Evolutionary conservation across 1,140 invertebrate species (phyloP).

Genomic region (Eurytemora carolleeae): DNA sequence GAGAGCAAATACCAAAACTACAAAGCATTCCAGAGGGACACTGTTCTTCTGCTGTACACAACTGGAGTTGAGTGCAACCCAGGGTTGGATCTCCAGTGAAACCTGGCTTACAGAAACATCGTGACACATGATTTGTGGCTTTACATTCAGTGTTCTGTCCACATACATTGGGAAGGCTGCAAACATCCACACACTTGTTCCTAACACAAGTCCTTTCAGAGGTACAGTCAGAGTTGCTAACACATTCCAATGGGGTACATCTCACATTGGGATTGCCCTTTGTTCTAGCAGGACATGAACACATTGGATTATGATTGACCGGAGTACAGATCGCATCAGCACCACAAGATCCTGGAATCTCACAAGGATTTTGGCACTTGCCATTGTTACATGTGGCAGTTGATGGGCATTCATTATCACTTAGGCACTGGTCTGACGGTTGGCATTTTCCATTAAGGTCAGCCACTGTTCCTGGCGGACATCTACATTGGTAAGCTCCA

Average conservation of each 20-base stretch:
- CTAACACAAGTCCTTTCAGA: conserved; percentile 48
- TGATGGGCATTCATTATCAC: conserved; percentile 52
- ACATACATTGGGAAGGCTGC: conserved; percentile 53
- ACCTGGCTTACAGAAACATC: conserved; percentile 37
- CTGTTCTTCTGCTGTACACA: background rate
- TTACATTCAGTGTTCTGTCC: conserved; percentile 50
- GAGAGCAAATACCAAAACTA: conserved; percentile 10
- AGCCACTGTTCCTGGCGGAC: conserved; percentile 50
- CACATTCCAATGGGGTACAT: conserved; percentile 52
- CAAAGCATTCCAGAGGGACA: conserved; percentile 9
- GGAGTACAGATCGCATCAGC: conserved; percentile 46
- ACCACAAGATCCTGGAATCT: conserved; percentile 40
- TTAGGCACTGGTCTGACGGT: conserved; percentile 50
- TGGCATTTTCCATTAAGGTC: conserved; percentile 41
- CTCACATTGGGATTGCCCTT: conserved; percentile 27
- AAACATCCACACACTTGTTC: conserved; percentile 57
- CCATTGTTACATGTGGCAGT: conserved; percentile 52
- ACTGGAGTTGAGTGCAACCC: conserved; percentile 1
- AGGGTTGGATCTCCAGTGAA: conserved; percentile 32
- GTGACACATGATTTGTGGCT: conserved; percentile 1
- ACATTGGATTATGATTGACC: conserved; percentile 40
- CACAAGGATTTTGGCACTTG: conserved; percentile 61
- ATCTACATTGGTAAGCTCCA: conserved; percentile 57
- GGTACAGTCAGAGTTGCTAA: conserved; percentile 51
- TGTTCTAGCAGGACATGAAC: conserved; percentile 50